Percentiles rank a stretch among this genome's conserved stretches.
Conservation (phyloP, 2,113 vertebrate genomes). For the Alligator mississippiensis region DNA sequence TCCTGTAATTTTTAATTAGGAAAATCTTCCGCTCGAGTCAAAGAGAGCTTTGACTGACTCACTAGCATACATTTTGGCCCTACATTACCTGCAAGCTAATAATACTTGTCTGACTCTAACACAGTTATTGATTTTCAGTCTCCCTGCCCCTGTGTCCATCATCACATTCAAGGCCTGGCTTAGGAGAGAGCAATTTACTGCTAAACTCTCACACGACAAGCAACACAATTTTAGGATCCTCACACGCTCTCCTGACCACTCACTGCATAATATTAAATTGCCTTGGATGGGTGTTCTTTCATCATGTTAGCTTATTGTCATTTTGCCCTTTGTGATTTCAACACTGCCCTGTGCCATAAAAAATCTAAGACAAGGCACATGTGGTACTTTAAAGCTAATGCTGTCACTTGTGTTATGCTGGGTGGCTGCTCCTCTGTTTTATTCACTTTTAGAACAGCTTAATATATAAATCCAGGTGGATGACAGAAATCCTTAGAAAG, state of each 20-base stretch:
- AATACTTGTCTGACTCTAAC: neutral
- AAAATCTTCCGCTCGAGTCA: neutral
- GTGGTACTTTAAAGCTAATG: neutral
- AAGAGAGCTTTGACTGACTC: neutral
- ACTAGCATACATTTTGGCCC: neutral
- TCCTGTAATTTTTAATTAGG: fast-evolving
- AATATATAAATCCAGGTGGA: neutral
- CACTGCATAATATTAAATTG: slow-evolving; percentile 3
- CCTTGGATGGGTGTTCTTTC: neutral
- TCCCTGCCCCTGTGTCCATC: slow-evolving; percentile 30
- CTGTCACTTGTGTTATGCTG: fast-evolving
- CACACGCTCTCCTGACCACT: neutral
- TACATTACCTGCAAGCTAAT: neutral
- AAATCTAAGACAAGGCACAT: neutral
- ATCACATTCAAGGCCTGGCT: slow-evolving; percentile 18
- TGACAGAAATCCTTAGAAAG: neutral
- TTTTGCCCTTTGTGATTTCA: neutral
- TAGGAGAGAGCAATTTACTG: neutral
- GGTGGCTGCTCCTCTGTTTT: neutral
- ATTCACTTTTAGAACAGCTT: neutral
- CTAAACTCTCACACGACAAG: slow-evolving; percentile 32
- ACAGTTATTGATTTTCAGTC: slow-evolving; percentile 54
- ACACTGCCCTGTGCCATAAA: neutral
- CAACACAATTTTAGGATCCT: slow-evolving; percentile 28
- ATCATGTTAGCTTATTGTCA: slow-evolving; percentile 16